phyloP scores from a whole-genome alignment of 1,140 invertebrate genomes.

The Microvelia longipes region DNA sequence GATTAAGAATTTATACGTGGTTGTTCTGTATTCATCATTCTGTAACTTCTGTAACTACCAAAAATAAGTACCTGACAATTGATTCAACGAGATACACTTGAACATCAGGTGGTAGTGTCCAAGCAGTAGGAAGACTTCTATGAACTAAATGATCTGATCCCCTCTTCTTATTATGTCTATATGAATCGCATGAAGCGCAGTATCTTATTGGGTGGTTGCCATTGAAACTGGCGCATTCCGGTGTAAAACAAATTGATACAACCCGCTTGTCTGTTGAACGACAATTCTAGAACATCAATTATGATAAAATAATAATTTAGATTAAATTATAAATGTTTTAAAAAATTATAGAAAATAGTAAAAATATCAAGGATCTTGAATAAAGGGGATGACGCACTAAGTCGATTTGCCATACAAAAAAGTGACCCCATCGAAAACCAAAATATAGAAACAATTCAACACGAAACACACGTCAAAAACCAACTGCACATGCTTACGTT shows the following conservation, averaged over 20 bases:
- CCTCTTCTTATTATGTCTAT: conserved; percentile 67
- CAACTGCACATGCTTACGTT: no score
- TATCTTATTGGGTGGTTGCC: conserved; percentile 88
- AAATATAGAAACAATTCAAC: no score
- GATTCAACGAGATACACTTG: conserved; percentile 89
- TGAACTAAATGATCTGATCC: conserved; percentile 83
- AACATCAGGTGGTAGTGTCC: conserved; percentile 75
- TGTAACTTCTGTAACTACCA: no score
- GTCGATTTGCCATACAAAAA: no score
- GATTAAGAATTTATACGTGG: no score
- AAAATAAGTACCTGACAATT: conserved; percentile 90
- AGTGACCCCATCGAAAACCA: no score
- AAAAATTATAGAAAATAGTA: conserved; percentile 11
- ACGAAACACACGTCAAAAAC: no score
- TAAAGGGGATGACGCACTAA: no score
- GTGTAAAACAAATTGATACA: conserved; percentile 89
- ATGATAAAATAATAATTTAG: no score
- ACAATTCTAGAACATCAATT: conserved; percentile 83
- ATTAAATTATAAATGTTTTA: no score
- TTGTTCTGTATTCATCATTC: no score
- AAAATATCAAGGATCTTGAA: neutral
- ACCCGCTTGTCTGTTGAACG: conserved; percentile 82
- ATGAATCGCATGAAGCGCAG: conserved; percentile 78
- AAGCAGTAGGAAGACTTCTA: conserved; percentile 64
- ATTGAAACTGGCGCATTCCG: conserved; percentile 91